These are phyloP conservation scores for Habroteleia sp. DNA, from an alignment of 2,888 invertebrate genomes.

Conservation along the genomic window DNA sequence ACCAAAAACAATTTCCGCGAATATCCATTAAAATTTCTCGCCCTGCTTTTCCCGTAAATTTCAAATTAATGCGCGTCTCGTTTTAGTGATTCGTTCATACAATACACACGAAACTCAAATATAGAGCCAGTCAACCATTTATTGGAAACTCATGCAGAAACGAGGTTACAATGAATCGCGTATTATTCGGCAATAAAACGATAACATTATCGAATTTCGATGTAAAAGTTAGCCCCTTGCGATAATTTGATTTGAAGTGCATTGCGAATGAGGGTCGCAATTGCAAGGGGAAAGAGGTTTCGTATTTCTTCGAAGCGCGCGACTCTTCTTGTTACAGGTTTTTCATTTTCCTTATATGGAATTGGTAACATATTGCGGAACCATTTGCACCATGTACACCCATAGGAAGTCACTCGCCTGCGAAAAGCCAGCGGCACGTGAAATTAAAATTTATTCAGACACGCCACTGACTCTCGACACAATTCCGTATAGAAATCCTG, in stretches of 20 bases:
- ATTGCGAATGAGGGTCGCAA: conserved; percentile 43
- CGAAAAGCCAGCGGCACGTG: conserved; percentile 74
- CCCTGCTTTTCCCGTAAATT: conserved; percentile 57
- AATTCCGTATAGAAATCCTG: conserved; percentile 58
- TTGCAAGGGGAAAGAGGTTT: conserved; percentile 46
- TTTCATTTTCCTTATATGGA: conserved; percentile 69
- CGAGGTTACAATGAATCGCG: conserved; percentile 58
- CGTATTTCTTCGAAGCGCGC: conserved; percentile 44
- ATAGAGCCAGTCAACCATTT: conserved; percentile 58
- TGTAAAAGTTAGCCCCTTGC: conserved; percentile 53
- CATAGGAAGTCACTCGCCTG: conserved; percentile 72
- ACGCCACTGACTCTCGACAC: conserved; percentile 59
- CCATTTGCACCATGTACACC: conserved; percentile 72
- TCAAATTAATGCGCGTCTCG: conserved; percentile 60
- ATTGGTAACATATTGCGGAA: conserved; percentile 77
- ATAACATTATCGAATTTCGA: conserved; percentile 61
- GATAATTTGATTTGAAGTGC: conserved; percentile 57
- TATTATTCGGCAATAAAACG: conserved; percentile 58
- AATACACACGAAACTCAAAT: conserved; percentile 43
- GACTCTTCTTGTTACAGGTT: conserved; percentile 57
- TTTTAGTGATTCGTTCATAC: conserved; percentile 58
- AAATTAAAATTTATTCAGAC: conserved; percentile 76
- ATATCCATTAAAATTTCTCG: conserved; percentile 63
- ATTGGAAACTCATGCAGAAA: conserved; percentile 60
- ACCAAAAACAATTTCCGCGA: conserved; percentile 62